These are phyloP conservation scores for Pollachius pollachius DNA, from an alignment of 2,113 vertebrate genomes.

Conservation along the genomic window DNA sequence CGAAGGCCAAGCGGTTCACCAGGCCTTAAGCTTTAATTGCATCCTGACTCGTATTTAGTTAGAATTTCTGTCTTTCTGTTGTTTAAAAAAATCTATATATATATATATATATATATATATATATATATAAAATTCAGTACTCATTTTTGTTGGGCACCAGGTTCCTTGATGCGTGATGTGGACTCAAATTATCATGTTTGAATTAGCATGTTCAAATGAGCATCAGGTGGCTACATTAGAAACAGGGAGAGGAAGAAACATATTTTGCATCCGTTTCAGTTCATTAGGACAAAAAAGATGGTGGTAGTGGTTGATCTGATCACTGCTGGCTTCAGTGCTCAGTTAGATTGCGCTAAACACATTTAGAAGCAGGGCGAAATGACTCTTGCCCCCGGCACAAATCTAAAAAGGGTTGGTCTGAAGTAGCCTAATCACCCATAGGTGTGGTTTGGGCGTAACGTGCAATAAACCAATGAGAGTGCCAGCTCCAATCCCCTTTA, in stretches of 20 bases:
- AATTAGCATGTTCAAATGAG: not conserved
- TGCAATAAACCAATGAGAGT: too few species aligned
- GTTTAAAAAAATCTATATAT: not conserved
- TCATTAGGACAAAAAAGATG: slow-evolving; percentile 1
- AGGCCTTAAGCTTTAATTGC: too few species aligned
- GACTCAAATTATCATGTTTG: not conserved
- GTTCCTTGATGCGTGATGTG: not conserved
- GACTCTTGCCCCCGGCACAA: too few species aligned
- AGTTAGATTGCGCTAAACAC: not conserved
- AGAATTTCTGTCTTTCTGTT: too few species aligned
- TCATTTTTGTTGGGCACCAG: not conserved
- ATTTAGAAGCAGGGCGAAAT: not conserved
- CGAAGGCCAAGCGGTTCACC: too few species aligned
- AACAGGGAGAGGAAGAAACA: not conserved
- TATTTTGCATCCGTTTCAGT: not conserved
- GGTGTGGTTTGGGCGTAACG: too few species aligned
- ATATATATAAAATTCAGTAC: not conserved
- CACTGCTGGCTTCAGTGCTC: not conserved
- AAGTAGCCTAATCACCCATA: too few species aligned
- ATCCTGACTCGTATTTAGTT: too few species aligned
- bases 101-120: not conserved
- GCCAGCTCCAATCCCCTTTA: too few species aligned
- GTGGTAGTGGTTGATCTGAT: not conserved
- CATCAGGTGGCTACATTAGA: not conserved
- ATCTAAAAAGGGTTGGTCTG: too few species aligned